A percentile compares a stretch with the other conserved stretches of the same genome.
phyloP scores from a whole-genome alignment of 2,113 vertebrate species.

The Azemiops feae region DNA sequence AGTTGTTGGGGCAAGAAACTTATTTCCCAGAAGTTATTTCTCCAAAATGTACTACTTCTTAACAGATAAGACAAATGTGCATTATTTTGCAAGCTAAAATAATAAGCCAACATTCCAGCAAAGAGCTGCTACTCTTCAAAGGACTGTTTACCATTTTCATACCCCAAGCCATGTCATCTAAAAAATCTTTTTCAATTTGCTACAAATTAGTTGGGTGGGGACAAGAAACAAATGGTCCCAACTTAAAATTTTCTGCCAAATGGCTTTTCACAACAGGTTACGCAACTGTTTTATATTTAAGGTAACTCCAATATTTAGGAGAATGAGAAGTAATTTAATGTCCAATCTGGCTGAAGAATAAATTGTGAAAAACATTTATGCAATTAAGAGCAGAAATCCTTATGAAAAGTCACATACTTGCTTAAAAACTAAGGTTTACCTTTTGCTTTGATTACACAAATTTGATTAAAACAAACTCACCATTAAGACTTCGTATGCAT shows the following conservation, averaged over 20 bases:
- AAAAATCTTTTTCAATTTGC: neutral
- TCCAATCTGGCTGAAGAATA: neutral
- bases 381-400: neutral
- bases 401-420: neutral
- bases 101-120: neutral
- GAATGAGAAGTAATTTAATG: neutral
- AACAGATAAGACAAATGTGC: neutral
- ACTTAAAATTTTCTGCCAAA: neutral
- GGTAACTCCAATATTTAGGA: neutral
- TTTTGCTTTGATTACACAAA: neutral
- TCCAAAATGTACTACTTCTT: neutral
- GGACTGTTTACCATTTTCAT: neutral
- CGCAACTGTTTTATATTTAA: no score
- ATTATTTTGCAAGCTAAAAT: neutral
- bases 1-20: neutral
- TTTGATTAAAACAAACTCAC: conserved; percentile 63
- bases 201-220: neutral
- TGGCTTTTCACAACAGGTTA: neutral
- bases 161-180: neutral
- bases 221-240: neutral
- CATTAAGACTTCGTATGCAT: conserved; percentile 90
- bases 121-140: neutral
- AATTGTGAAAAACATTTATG: neutral
- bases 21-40: neutral
- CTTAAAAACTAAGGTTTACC: neutral